phyloP scores from a whole-genome alignment of 1,140 invertebrate species.

The Trypoxylus dichotomus region DNA sequence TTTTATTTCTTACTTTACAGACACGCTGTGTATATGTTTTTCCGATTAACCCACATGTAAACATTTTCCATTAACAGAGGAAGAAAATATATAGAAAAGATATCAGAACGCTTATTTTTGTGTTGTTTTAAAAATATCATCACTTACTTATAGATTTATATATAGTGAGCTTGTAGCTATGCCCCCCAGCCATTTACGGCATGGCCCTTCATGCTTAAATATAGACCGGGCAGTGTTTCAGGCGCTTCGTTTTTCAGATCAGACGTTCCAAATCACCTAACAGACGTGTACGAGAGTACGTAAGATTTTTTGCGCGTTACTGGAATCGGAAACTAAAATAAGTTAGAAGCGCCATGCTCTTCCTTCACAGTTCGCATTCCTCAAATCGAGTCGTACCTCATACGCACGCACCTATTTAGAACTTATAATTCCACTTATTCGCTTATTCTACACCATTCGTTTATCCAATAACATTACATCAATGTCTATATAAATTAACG shows the following conservation, averaged over 20 bases:
- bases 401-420: conserved; percentile 27
- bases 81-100: conserved; percentile 10
- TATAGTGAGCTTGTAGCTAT: conserved; percentile 8
- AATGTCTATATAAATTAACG: too few relatives aligned
- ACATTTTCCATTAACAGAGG: conserved; percentile 6
- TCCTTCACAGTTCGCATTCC: not conserved
- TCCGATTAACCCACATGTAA: not conserved
- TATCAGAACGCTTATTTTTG: conserved; percentile 26
- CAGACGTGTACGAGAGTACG: not conserved
- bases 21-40: not conserved
- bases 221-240: not conserved
- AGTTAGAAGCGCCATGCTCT: conserved; percentile 51
- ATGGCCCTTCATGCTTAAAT: conserved; percentile 53
- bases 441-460: not conserved
- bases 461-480: too few relatives aligned
- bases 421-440: conserved; percentile 33
- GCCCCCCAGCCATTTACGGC: conserved; percentile 42
- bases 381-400: not conserved
- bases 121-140: conserved; percentile 4
- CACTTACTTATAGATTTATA: not conserved
- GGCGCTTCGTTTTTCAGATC: conserved; percentile 1
- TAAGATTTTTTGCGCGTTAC: conserved; percentile 8
- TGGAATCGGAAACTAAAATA: conserved; percentile 40
- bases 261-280: conserved; percentile 47
- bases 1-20: too few relatives aligned